These are phyloP conservation scores for Halcyon leucocephala DNA, from an alignment of 2,797 vertebrate genomes.

Conservation along the genomic window DNA sequence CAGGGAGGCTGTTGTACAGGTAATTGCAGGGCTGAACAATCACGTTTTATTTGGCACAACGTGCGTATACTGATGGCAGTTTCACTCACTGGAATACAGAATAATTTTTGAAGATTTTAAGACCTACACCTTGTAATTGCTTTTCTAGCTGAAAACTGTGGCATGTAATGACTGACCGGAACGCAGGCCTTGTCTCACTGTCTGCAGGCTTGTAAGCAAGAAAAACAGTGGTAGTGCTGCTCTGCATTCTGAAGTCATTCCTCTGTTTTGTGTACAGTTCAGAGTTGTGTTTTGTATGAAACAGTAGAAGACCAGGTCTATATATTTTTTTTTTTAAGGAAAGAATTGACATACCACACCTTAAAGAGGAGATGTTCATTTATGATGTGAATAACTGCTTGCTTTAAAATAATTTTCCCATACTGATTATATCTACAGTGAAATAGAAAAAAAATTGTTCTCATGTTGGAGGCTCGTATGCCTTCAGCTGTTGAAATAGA, in stretches of 20 bases:
- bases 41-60: background rate
- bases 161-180: background rate
- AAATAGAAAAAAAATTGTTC: background rate
- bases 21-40: background rate
- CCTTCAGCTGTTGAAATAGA: background rate
- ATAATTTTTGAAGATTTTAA: background rate
- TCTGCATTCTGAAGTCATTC: background rate
- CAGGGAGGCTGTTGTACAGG: background rate
- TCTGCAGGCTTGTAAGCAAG: background rate
- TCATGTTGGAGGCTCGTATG: background rate
- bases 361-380: background rate
- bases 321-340: background rate
- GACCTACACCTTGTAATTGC: background rate
- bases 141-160: background rate
- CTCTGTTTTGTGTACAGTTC: background rate
- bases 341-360: background rate
- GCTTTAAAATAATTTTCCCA: background rate
- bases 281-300: background rate
- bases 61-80: background rate
- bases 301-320: background rate
- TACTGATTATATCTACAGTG: background rate
- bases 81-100: background rate
- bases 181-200: background rate
- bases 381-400: background rate
- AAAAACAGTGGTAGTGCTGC: background rate